Base-by-base conservation (phyloP, 2,113 vertebrate genomes). In the Podilymbus podiceps region DNA sequence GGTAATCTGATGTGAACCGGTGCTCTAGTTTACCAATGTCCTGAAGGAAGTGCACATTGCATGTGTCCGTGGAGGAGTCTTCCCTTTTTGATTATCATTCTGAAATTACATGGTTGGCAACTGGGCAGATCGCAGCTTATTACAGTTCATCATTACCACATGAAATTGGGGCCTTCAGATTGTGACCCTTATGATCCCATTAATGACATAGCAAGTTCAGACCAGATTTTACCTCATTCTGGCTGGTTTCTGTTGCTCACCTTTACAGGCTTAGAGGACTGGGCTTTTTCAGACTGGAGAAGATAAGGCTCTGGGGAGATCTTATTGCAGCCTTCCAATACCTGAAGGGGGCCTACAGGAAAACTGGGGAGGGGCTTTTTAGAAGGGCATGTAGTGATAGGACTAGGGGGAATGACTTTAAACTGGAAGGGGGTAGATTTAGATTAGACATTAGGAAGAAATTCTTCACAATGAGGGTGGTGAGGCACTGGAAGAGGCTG, bases 1-100 rank as follows among this genome's bases (percentile, higher is more conserved):
- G 2, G 13, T 62, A 79, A 68, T 13, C 18, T 63, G 21, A 58
- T 44, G 21, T 25, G 18, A 83, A 4, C 5, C 0, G 0, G 2
- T 58, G 30, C 28, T 83, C 38, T 22, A 25, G 14, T 8, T 91
- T 71, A 83, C 72, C 4, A 11, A 1, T 35, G 33, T 58, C 27
- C 20, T 78, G 46, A 85, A 71, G 18, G 28, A 82, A 52, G 13
- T 62, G 5, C 1, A 13, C 12, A 25, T 49, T 69, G 17, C 12
- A 6, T 11, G 1, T 22, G 11, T 15, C 15, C 6, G 0, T 33
- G 15, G 30, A 84, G 21, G 16, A 82, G 42, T 50, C 15, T 52
- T 68, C 64, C 10, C 4, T 31, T 85, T 79, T 13, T 8, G 15
- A 40, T 75, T 63, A 28, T 30, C 14, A 30, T 44, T 75, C 19